Evolutionary conservation across 64 coral and sea anemone genomes (phyloP).

Genomic region (Pocillopora damicornis): DNA sequence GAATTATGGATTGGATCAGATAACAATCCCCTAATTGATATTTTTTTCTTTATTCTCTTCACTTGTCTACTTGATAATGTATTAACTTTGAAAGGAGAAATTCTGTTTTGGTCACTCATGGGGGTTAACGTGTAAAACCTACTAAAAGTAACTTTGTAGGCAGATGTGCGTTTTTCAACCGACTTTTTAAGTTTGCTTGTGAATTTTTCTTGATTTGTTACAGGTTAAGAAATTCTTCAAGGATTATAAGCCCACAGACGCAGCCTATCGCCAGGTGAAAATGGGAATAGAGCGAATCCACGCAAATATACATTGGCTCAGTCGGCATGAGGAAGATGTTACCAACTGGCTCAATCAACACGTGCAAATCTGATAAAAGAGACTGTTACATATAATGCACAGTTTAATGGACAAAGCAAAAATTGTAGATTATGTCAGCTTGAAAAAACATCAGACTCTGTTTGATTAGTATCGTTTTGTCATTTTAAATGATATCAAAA

Average conservation of each 20-base stretch:
- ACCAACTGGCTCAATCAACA: constrained; percentile 26
- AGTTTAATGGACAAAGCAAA: neutral
- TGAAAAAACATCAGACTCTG: no score
- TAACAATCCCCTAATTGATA: no score
- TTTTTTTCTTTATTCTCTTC: no score
- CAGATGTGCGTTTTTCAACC: neutral
- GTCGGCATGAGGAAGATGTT: constrained; percentile 35
- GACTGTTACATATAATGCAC: neutral
- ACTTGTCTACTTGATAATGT: no score
- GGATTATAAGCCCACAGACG: neutral
- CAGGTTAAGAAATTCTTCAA: constrained; percentile 37
- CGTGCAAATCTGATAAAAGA: neutral
- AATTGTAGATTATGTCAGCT: neutral
- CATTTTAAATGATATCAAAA: no score
- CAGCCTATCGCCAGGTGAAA: constrained; percentile 28
- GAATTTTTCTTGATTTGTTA: neutral
- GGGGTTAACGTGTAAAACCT: no score
- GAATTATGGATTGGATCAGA: no score
- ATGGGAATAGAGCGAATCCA: constrained; percentile 33
- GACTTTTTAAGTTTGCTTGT: neutral
- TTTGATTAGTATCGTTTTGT: no score
- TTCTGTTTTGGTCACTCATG: no score
- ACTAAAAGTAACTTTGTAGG: neutral
- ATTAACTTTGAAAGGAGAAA: no score
- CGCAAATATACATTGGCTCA: constrained; percentile 38